Base-by-base conservation (phyloP, 2,888 invertebrate species). In the Caenorhabditis zanzibari region DNA sequence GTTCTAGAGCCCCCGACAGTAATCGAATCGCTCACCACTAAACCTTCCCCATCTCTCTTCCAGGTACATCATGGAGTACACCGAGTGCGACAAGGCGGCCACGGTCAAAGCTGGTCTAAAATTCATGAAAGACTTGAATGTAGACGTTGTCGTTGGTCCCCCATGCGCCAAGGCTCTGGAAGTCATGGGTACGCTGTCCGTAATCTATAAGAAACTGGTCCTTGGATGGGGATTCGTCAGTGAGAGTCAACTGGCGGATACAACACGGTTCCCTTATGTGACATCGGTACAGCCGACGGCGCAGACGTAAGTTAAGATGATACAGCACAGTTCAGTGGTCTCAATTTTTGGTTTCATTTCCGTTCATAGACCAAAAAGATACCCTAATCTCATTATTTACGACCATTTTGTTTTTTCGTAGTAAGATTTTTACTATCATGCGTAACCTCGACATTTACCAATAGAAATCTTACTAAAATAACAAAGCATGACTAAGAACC, bases 111-210 rank as follows among this genome's bases (percentile, higher is more conserved):
- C 77, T 1, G 87, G 82, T 0, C 16, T 87, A 0, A 79, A 88
- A 44, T 84, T 91, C 64, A 84, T 90, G 58, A 82, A 74, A 12
- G 66, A 87, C 2, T 26, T 85, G 26, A 76, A 86, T n/a, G 86
- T 88, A 1, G 90, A 90, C 56, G 85, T 87, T 2, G 59, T 90
- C 6, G 77, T 90, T 28, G 89, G 87, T 19, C 85, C 90, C 1
- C 86, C 90, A 1, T 90, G 90, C 68, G 74, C 82, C 4, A 41
- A 77, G 7, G 84, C 77, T 41, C 44, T 81, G 12, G 59, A 66
- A 72, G 64, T 82, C n/a, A 85, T 85, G 83, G 86, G 85, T 66
- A 74, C 77, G 0, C 58, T 86, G 10, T 71, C 84, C 16, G 75
- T 58, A 3, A 66, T 76, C 28, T 86, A 86, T 44, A n/a, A 74